phyloP scores from a whole-genome alignment of 2,888 invertebrate genomes.

The Ophioninae sp. region DNA sequence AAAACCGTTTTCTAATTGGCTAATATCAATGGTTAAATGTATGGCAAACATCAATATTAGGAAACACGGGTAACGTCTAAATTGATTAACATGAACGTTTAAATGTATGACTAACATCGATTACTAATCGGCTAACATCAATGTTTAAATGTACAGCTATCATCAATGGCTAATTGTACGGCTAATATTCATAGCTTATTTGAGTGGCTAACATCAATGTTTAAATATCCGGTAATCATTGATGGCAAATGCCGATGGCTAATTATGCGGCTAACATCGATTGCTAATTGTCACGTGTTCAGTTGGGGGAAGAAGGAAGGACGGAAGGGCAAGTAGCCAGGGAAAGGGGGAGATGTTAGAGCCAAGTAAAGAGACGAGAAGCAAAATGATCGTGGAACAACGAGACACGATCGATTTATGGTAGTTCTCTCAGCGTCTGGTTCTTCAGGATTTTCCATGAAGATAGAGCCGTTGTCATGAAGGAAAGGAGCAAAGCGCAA shows the following conservation, averaged over 20 bases:
- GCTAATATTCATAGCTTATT: no score
- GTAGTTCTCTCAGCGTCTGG: slow-evolving; percentile 46
- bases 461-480: slow-evolving; percentile 55
- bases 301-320: background rate
- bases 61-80: no score
- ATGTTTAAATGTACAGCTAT: no score
- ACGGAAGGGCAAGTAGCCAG: background rate
- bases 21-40: no score
- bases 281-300: slow-evolving; percentile 12
- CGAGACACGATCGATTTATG: slow-evolving; percentile 47
- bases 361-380: background rate
- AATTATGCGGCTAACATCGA: background rate
- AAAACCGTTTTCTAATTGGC: no score
- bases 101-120: no score
- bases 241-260: background rate
- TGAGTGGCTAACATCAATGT: no score
- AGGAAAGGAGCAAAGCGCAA: slow-evolving; percentile 17
- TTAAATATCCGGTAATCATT: background rate
- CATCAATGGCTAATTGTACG: no score
- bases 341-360: background rate
- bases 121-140: no score
- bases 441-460: slow-evolving; percentile 55
- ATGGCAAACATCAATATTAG: no score
- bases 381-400: slow-evolving; percentile 4
- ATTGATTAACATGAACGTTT: no score